Percentiles rank a stretch among this genome's conserved stretches.
Conservation (phyloP, 2,113 vertebrate genomes). For the Paradisaea rubra region DNA sequence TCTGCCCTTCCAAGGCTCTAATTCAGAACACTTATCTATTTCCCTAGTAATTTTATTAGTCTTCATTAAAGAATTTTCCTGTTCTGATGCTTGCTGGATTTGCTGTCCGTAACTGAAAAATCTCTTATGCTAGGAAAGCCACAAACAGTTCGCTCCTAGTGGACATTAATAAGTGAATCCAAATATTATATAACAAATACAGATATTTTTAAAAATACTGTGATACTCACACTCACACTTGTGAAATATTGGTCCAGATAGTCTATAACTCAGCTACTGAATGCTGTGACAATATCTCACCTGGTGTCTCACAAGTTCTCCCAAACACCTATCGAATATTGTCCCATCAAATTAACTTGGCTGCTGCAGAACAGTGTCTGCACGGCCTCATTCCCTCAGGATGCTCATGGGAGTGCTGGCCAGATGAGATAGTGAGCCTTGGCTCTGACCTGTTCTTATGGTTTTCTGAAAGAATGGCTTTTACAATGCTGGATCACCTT, state of each 20-base stretch:
- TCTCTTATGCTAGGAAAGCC: neutral
- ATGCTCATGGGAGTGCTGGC: neutral
- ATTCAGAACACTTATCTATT: neutral
- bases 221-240: accelerated
- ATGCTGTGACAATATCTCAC: neutral
- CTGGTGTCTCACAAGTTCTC: neutral
- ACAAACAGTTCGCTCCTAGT: neutral
- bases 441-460: accelerated
- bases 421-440: neutral
- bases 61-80: neutral
- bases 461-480: neutral
- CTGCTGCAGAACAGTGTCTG: neutral
- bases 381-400: neutral
- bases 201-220: neutral
- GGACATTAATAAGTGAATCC: neutral
- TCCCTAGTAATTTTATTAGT: neutral
- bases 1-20: neutral
- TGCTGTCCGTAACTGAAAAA: neutral
- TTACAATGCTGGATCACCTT: neutral
- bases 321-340: neutral
- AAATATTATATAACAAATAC: neutral
- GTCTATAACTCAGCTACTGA: neutral
- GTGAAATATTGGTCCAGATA: neutral
- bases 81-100: neutral
- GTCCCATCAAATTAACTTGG: neutral